A percentile compares a stretch with the other conserved stretches of the same genome.
Evolutionary conservation across 2,797 vertebrate species (phyloP).

Genomic region (Cyprinella venusta): DNA sequence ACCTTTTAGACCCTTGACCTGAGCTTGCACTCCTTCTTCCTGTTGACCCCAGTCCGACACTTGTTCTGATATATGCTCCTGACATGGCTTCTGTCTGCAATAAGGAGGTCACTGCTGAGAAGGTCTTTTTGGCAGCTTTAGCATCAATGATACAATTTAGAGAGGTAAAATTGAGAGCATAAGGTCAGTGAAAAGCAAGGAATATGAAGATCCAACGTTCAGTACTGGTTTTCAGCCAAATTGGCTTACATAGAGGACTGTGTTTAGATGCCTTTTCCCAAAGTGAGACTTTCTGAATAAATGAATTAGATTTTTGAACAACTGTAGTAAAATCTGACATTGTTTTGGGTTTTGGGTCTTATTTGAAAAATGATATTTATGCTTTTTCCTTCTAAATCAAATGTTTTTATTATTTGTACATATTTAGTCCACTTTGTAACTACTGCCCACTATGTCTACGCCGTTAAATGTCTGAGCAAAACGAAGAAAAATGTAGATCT

Average conservation of each 20-base stretch:
- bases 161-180: slow-evolving; percentile 27
- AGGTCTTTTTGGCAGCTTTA: slow-evolving; percentile 37
- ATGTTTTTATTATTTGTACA: background rate
- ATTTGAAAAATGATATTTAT: background rate
- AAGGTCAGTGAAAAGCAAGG: slow-evolving; percentile 39
- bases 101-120: slow-evolving; percentile 40
- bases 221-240: background rate
- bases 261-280: slow-evolving; percentile 6
- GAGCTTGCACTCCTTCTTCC: slow-evolving; percentile 43
- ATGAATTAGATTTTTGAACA: background rate
- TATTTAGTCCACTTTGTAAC: background rate
- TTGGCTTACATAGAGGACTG: background rate
- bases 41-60: slow-evolving; percentile 35
- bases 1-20: slow-evolving; percentile 49
- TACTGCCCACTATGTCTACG: background rate
- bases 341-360: background rate
- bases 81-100: slow-evolving; percentile 49
- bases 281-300: slow-evolving; percentile 4
- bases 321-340: background rate
- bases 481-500: too few relatives aligned
- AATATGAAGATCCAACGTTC: slow-evolving; percentile 22
- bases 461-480: too few relatives aligned
- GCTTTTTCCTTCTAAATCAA: background rate
- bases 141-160: slow-evolving; percentile 30
- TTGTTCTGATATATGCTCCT: slow-evolving; percentile 37